A percentile compares a stretch with the other conserved stretches of the same genome.
These are phyloP conservation scores for Dryobates pubescens DNA, from an alignment of 2,797 vertebrate species.

Conservation along the genomic window DNA sequence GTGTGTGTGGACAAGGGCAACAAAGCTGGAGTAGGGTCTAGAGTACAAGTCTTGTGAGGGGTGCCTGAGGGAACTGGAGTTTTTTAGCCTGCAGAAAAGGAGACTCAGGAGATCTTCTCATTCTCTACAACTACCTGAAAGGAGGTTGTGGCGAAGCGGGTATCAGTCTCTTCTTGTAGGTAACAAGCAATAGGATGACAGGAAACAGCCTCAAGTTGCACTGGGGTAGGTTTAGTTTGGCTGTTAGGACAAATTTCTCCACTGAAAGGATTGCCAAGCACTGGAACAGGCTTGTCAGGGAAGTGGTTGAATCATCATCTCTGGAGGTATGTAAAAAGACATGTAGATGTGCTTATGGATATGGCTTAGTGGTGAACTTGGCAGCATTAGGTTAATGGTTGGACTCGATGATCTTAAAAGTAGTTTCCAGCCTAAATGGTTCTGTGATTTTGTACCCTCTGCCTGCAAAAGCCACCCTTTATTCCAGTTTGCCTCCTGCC, in stretches of 20 bases:
- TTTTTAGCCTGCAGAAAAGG: not conserved
- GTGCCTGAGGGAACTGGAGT: not conserved
- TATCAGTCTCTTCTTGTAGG: not conserved
- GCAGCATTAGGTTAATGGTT: not conserved
- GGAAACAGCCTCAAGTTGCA: not conserved
- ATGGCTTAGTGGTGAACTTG: not conserved
- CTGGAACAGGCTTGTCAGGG: not conserved
- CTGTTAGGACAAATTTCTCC: not conserved
- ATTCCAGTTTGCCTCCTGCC: not conserved
- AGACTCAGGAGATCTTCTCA: not conserved
- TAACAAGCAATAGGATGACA: not conserved
- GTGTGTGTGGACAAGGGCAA: not conserved
- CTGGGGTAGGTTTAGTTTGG: not conserved
- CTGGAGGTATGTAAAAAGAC: not conserved
- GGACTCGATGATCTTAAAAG: not conserved
- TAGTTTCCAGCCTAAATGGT: not conserved
- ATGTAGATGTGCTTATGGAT: not conserved
- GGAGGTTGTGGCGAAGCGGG: not conserved
- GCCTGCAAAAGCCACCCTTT: not conserved
- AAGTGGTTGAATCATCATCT: not conserved
- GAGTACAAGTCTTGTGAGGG: not conserved
- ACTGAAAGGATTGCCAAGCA: not conserved
- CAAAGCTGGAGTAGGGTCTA: not conserved
- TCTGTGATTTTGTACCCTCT: not conserved
- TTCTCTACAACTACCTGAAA: not conserved